phyloP scores from a whole-genome alignment of 2,797 vertebrate species.

The Macropus fuliginosus region DNA sequence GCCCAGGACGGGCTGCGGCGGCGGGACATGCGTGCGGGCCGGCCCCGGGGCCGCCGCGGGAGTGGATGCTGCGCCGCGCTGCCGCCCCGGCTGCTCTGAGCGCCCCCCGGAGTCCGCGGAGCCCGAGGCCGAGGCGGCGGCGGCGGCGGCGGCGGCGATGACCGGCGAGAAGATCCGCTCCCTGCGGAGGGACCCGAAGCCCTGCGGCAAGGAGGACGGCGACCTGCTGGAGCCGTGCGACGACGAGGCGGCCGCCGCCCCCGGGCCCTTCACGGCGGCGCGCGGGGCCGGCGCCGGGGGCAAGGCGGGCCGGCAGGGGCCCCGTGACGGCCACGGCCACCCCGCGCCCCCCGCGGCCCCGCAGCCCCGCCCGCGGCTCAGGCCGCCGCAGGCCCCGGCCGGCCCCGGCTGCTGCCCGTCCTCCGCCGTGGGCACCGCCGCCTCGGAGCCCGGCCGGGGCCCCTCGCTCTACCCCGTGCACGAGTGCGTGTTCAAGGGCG shows the following conservation, averaged over 20 bases:
- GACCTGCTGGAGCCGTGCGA: slow-evolving; percentile 93
- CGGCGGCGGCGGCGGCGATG: slow-evolving; percentile 86
- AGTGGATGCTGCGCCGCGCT: slow-evolving; percentile 68
- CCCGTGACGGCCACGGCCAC: slow-evolving; percentile 78
- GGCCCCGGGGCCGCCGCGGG: slow-evolving; percentile 42
- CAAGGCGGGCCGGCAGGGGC: slow-evolving; percentile 79
- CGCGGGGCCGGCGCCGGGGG: slow-evolving; percentile 87
- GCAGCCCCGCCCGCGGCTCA: slow-evolving; percentile 82
- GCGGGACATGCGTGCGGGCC: slow-evolving; percentile 64
- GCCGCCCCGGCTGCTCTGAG: slow-evolving; percentile 75
- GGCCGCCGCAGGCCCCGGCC: slow-evolving; percentile 64
- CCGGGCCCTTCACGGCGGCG: slow-evolving; percentile 88
- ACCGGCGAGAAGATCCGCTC: slow-evolving; percentile 98
- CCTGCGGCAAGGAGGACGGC: slow-evolving; percentile 93
- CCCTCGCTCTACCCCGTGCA: slow-evolving; percentile 93
- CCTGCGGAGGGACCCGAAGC: slow-evolving; percentile 93
- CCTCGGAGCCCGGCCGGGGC: slow-evolving; percentile 71
- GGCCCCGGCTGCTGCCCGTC: slow-evolving; percentile 83
- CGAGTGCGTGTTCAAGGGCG: slow-evolving; percentile 96
- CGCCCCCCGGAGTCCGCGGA: slow-evolving; percentile 70
- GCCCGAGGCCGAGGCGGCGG: slow-evolving; percentile 52
- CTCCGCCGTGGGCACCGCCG: slow-evolving; percentile 66
- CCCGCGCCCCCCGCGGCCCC: slow-evolving; percentile 81
- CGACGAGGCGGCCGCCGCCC: slow-evolving; percentile 92
- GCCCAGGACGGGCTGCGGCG: slow-evolving; percentile 70